Percentiles rank a stretch among this genome's conserved stretches.
Conservation (phyloP, 2,888 invertebrate species). For the Aromia moschata region DNA sequence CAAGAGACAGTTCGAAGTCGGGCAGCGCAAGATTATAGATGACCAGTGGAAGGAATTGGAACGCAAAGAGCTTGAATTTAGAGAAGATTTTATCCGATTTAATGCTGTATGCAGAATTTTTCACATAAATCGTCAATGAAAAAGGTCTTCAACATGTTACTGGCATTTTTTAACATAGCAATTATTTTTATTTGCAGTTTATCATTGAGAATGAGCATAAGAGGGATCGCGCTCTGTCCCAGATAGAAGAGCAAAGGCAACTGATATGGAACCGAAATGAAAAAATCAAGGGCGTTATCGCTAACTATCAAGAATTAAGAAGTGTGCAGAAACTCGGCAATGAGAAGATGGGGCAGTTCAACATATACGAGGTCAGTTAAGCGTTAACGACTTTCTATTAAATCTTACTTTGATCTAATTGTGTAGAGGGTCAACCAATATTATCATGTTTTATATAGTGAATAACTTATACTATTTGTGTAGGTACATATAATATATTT, state of each 20-base stretch:
- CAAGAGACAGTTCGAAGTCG: conserved; percentile 28
- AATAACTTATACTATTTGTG: too few species aligned
- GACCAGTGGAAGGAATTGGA: conserved; percentile 38
- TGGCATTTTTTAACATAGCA: too few species aligned
- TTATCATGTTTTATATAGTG: too few species aligned
- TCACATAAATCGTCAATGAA: conserved; percentile 1
- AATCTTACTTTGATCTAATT: too few species aligned
- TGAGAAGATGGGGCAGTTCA: conserved; percentile 26
- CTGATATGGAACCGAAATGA: conserved; percentile 5
- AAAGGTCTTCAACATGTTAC: not conserved
- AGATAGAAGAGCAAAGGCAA: conserved; percentile 28
- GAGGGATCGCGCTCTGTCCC: conserved; percentile 29
- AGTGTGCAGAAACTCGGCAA: conserved; percentile 30
- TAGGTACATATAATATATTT: too few species aligned
- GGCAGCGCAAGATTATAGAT: conserved; percentile 29
- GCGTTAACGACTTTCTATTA: too few species aligned
- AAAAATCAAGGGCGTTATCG: conserved; percentile 20
- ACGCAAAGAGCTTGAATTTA: conserved; percentile 32
- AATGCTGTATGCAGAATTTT: conserved; percentile 32
- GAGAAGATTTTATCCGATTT: conserved; percentile 35
- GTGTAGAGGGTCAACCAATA: too few species aligned
- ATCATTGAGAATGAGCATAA: conserved; percentile 41
- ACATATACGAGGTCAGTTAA: conserved; percentile 36
- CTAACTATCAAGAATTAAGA: conserved; percentile 25
- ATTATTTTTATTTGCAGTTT: conserved; percentile 37